phyloP scores from a whole-genome alignment of 2,888 invertebrate genomes.

The Troides aeacus region DNA sequence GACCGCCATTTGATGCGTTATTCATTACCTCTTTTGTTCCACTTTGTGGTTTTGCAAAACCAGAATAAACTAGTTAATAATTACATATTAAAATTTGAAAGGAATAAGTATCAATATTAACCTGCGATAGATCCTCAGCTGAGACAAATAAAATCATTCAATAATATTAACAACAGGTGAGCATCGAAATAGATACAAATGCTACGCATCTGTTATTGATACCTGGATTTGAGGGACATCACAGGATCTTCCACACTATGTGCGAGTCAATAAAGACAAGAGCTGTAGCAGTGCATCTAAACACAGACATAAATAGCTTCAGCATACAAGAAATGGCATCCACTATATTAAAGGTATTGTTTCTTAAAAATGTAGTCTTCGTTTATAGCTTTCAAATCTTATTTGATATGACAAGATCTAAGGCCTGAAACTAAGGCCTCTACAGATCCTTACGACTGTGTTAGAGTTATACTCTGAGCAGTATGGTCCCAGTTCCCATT shows the following conservation, averaged over 20 bases:
- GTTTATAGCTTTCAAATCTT: not conserved
- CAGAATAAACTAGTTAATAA: too few relatives aligned
- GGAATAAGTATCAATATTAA: too few relatives aligned
- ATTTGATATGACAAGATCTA: too few relatives aligned
- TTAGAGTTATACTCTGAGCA: too few relatives aligned
- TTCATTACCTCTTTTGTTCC: too few relatives aligned
- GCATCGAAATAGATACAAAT: conserved; percentile 40
- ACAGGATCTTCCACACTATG: conserved; percentile 41
- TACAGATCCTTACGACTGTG: too few relatives aligned
- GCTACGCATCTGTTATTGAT: conserved; percentile 47
- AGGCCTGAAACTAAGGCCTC: too few relatives aligned
- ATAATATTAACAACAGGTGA: not conserved
- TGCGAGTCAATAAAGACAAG: conserved; percentile 16
- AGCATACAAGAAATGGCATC: conserved; percentile 10
- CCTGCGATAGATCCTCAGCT: too few relatives aligned
- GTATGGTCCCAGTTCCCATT: too few relatives aligned
- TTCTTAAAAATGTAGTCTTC: not conserved
- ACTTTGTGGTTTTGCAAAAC: too few relatives aligned
- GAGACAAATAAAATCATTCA: not conserved
- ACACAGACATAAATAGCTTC: not conserved
- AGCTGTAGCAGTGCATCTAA: conserved; percentile 2
- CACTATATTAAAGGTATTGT: conserved; percentile 10
- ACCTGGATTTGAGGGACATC: conserved; percentile 57
- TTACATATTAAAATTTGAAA: too few relatives aligned
- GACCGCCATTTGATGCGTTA: too few relatives aligned